phyloP scores from a whole-genome alignment of 2,888 invertebrate species.

The Netelia fuscicornis region DNA sequence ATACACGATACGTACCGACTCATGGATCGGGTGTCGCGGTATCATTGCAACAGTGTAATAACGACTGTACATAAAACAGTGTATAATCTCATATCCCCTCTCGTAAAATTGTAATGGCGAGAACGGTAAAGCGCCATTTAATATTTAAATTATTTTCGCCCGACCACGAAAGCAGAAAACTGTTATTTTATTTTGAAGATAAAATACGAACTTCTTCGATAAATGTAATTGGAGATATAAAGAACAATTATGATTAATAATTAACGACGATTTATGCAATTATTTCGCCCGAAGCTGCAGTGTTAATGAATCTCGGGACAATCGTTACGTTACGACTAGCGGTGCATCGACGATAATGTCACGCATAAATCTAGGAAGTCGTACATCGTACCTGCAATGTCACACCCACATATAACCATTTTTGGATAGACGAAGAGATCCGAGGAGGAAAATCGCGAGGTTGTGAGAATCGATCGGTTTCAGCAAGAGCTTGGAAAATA shows the following conservation, averaged over 20 bases:
- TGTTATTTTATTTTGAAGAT: background rate
- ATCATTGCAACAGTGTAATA: constrained; percentile 50
- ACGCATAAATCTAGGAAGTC: constrained; percentile 66
- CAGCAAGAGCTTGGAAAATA: constrained; percentile 47
- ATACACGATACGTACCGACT: constrained; percentile 10
- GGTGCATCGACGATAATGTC: constrained; percentile 51
- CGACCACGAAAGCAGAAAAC: background rate
- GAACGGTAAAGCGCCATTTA: constrained; percentile 28
- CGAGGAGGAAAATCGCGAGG: constrained; percentile 40
- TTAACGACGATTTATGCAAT: constrained; percentile 42
- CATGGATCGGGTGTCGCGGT: constrained; percentile 39
- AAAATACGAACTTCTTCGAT: background rate
- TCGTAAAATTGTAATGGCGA: constrained; percentile 27
- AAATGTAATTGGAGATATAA: too few relatives aligned
- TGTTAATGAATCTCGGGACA: constrained; percentile 19
- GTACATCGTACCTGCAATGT: background rate
- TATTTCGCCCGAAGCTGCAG: constrained; percentile 58
- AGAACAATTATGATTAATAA: background rate
- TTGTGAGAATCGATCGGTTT: constrained; percentile 31
- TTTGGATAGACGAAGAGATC: constrained; percentile 40
- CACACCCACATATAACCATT: constrained; percentile 63
- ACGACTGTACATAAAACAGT: constrained; percentile 33
- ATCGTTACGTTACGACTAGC: constrained; percentile 41
- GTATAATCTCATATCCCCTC: background rate
- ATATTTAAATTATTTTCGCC: background rate